Percentiles rank a stretch among this genome's conserved stretches.
phyloP scores from a whole-genome alignment of 2,888 invertebrate genomes.

The Sepiola atlantica region DNA sequence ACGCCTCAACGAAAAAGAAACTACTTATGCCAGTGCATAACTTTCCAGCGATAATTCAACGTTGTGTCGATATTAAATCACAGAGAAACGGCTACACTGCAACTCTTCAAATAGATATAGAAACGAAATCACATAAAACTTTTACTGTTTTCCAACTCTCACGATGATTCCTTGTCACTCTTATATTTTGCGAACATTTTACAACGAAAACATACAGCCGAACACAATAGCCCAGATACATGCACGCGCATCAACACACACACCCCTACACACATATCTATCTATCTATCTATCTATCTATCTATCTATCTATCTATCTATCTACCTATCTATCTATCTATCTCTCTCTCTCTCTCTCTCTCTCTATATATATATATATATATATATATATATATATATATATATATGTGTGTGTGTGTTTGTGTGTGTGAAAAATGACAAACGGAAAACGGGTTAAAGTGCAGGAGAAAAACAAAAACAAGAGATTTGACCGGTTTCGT shows the following conservation, averaged over 20 bases:
- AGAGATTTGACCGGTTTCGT: too few relatives aligned
- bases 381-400: too few relatives aligned
- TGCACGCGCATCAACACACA: background rate
- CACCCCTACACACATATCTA: background rate
- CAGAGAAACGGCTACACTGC: background rate
- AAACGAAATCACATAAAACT: background rate
- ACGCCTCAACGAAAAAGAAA: background rate
- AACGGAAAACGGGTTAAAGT: too few relatives aligned
- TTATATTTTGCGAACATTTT: background rate
- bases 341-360: too few relatives aligned
- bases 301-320: background rate
- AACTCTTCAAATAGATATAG: background rate
- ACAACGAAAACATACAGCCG: background rate
- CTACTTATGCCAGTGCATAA: background rate
- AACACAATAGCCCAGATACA: background rate
- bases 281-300: background rate
- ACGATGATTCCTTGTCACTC: background rate
- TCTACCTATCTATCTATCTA: too few relatives aligned
- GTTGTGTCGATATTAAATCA: background rate
- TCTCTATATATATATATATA: too few relatives aligned
- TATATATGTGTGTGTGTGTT: too few relatives aligned
- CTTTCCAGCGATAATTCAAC: background rate
- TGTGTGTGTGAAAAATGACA: too few relatives aligned
- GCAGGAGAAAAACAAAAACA: too few relatives aligned
- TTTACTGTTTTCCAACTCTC: background rate